A percentile compares a stretch with the other conserved stretches of the same genome.
Conservation (phyloP, 2,113 vertebrate species). For the Stegostoma tigrinum region DNA sequence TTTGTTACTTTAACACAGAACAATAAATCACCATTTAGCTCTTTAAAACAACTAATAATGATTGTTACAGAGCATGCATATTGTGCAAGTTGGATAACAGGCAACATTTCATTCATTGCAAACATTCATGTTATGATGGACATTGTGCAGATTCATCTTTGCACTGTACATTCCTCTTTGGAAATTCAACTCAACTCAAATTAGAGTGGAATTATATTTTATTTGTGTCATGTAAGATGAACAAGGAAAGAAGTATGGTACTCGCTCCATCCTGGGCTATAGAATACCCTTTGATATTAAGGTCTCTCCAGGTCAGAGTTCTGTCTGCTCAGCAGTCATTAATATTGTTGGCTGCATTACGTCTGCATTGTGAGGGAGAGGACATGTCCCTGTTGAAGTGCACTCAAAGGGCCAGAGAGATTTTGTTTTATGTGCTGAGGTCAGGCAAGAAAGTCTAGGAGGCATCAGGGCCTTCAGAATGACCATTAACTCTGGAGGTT, state of each 20-base stretch:
- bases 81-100: not conserved
- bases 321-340: too few species aligned
- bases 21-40: not conserved
- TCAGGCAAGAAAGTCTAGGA: too few species aligned
- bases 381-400: too few species aligned
- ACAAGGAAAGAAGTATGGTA: not conserved
- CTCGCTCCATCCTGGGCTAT: too few species aligned
- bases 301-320: too few species aligned
- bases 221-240: not conserved
- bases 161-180: not conserved
- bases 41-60: slow-evolving; percentile 7
- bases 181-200: not conserved
- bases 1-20: slow-evolving; percentile 2
- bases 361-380: too few species aligned
- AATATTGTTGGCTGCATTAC: too few species aligned
- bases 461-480: too few species aligned
- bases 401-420: too few species aligned
- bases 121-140: not conserved
- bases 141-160: not conserved
- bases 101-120: not conserved
- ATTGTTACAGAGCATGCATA: not conserved
- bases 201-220: not conserved
- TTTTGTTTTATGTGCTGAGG: too few species aligned
- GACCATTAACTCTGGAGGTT: too few species aligned
- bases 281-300: not conserved